Evolutionary conservation across 1,140 invertebrate genomes (phyloP).

Genomic region (Lordiphosa stackelbergi): DNA sequence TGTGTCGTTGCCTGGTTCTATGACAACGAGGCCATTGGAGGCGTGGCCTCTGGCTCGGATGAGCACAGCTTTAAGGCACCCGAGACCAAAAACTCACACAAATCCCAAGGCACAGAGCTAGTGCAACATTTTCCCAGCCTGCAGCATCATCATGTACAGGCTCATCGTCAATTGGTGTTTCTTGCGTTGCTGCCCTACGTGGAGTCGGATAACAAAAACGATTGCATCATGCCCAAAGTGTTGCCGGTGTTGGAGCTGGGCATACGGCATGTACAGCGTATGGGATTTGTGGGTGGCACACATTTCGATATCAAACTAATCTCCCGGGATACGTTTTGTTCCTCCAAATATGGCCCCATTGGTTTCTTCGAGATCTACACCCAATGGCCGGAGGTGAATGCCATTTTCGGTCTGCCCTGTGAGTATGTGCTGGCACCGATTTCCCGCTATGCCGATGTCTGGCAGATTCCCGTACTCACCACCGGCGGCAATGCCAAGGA

Average conservation of each 20-base stretch:
- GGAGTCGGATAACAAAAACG: constrained; percentile 70
- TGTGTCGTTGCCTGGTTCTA: constrained; percentile 42
- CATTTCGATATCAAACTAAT: constrained; percentile 84
- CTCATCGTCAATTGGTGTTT: constrained; percentile 55
- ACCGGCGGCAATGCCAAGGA: constrained; percentile 89
- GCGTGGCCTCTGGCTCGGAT: constrained; percentile 34
- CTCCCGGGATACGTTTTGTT: constrained; percentile 87
- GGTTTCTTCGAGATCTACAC: constrained; percentile 87
- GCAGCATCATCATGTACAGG: constrained; percentile 15
- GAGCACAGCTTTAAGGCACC: constrained; percentile 65
- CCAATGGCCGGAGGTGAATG: constrained; percentile 80
- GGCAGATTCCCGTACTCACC: constrained; percentile 92
- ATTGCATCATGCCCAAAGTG: constrained; percentile 81
- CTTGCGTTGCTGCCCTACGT: constrained; percentile 56
- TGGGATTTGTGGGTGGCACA: constrained; percentile 80
- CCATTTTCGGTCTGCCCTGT: constrained; percentile 93
- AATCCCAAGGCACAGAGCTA: constrained; percentile 51
- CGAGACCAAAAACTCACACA: constrained; percentile 56
- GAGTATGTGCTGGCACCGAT: constrained; percentile 95
- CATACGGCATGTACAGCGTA: constrained; percentile 81
- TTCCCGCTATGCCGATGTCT: constrained; percentile 90
- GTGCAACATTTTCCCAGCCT: constrained; percentile 54
- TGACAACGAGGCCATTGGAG: constrained; percentile 39
- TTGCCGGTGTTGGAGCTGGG: constrained; percentile 86
- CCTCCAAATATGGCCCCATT: constrained; percentile 86